Evolutionary conservation across 1,140 invertebrate genomes (phyloP).

Genomic region (Bombyx mandarina): DNA sequence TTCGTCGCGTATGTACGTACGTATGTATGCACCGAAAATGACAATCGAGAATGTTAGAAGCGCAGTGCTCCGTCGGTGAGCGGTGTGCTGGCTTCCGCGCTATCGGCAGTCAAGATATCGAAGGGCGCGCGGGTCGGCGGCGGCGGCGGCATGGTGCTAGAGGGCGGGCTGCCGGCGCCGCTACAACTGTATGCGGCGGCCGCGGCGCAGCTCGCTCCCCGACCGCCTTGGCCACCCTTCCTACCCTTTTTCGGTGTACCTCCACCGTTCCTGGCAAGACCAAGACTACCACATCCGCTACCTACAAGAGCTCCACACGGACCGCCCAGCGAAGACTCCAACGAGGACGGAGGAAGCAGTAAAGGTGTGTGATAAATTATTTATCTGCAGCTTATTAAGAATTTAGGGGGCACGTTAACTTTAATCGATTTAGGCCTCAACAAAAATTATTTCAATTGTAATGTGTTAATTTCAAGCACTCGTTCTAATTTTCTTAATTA

Average conservation of each 20-base stretch:
- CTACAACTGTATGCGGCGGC: conserved; percentile 73
- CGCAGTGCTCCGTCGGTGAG: conserved; percentile 18
- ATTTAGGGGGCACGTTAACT: too few relatives aligned
- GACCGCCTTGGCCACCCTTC: conserved; percentile 71
- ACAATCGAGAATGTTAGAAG: conserved; percentile 16
- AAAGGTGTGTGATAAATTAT: conserved; percentile 38
- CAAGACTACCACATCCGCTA: conserved; percentile 46
- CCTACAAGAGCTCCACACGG: conserved; percentile 50
- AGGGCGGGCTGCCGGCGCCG: conserved; percentile 70
- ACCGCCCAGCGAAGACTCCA: conserved; percentile 73
- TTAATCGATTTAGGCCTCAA: too few relatives aligned
- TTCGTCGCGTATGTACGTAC: too few relatives aligned
- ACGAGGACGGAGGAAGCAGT: conserved; percentile 71
- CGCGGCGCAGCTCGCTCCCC: conserved; percentile 67
- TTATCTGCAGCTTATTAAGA: too few relatives aligned
- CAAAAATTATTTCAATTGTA: too few relatives aligned
- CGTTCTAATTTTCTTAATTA: too few relatives aligned
- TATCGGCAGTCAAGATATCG: conserved; percentile 41
- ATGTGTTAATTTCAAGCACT: too few relatives aligned
- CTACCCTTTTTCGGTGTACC: conserved; percentile 72
- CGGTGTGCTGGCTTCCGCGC: conserved; percentile 29
- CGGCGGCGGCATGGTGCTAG: conserved; percentile 49
- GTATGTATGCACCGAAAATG: conserved; percentile 7
- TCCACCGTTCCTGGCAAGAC: conserved; percentile 59
- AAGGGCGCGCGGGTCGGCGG: conserved; percentile 17